These are phyloP conservation scores for Sipunculus nudus DNA, from an alignment of 2,888 invertebrate species.

Conservation along the genomic window DNA sequence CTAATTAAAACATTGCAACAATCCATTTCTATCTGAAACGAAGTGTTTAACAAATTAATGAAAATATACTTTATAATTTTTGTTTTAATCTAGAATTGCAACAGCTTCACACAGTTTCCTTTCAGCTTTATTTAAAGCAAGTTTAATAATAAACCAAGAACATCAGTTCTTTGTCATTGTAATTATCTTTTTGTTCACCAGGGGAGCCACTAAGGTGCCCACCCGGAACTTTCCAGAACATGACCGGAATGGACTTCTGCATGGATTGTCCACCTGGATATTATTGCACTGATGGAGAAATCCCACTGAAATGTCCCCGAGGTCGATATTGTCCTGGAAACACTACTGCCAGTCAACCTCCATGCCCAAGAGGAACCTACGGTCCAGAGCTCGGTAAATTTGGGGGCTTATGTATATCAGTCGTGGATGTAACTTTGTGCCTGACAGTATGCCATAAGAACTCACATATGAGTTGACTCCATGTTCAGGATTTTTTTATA, in stretches of 20 bases:
- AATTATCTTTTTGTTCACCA: conserved; percentile 24
- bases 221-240: conserved; percentile 61
- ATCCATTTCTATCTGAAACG: no score
- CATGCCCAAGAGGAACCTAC: conserved; percentile 60
- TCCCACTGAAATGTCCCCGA: conserved; percentile 49
- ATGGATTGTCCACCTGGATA: conserved; percentile 59
- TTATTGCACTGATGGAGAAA: conserved; percentile 56
- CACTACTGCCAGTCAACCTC: conserved; percentile 52
- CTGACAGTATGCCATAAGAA: no score
- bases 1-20: no score
- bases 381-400: conserved; percentile 52
- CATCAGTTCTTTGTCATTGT: not conserved
- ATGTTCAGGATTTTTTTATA: no score
- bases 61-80: not conserved
- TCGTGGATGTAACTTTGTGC: no score
- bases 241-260: conserved; percentile 54
- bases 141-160: not conserved
- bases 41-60: not conserved
- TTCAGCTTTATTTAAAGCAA: not conserved
- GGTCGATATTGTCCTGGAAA: conserved; percentile 63
- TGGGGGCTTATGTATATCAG: not conserved
- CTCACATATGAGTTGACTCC: no score
- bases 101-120: not conserved
- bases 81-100: not conserved
- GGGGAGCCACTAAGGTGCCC: conserved; percentile 53